A percentile compares a stretch with the other conserved stretches of the same genome.
These are phyloP conservation scores for Cotesia glomerata DNA, from an alignment of 1,140 invertebrate species.

Conservation along the genomic window DNA sequence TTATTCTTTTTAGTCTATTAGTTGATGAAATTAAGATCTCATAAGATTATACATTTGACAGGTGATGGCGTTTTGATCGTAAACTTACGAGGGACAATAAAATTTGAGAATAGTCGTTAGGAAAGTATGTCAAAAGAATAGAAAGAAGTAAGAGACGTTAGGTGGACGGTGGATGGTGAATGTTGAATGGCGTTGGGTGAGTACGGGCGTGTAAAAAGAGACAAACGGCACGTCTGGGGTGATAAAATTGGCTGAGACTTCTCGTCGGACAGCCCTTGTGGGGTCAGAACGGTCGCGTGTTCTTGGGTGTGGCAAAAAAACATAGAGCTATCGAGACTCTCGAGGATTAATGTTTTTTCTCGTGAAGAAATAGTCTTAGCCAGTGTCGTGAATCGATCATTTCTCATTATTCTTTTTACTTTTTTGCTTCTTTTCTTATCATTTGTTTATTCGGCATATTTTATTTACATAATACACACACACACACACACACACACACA, in stretches of 20 bases:
- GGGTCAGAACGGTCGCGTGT: constrained; percentile 13
- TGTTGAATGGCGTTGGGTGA: too few species aligned
- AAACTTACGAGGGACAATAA: constrained; percentile 16
- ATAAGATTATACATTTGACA: not conserved
- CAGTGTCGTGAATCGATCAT: not conserved
- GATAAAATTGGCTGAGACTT: constrained; percentile 20
- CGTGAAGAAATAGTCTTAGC: not conserved
- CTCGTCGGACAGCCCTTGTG: constrained; percentile 10
- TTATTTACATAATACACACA: not conserved
- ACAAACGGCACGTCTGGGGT: constrained; percentile 19
- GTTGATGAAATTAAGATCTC: too few species aligned
- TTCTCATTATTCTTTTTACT: not conserved
- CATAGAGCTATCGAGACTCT: constrained; percentile 11
- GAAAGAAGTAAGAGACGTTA: not conserved
- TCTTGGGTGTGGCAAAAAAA: constrained; percentile 12
- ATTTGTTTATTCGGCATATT: not conserved
- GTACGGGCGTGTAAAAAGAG: constrained; percentile 10
- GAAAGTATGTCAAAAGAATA: constrained; percentile 5
- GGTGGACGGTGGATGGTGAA: not conserved
- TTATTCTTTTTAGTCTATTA: too few species aligned
- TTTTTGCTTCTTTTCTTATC: not conserved
- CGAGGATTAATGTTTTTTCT: constrained; percentile 12
- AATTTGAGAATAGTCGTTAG: constrained; percentile 10
- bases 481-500: too few species aligned
- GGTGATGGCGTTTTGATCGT: not conserved